Evolutionary conservation across 2,888 invertebrate genomes (phyloP).

Genomic region (Chrysina gloriosa): DNA sequence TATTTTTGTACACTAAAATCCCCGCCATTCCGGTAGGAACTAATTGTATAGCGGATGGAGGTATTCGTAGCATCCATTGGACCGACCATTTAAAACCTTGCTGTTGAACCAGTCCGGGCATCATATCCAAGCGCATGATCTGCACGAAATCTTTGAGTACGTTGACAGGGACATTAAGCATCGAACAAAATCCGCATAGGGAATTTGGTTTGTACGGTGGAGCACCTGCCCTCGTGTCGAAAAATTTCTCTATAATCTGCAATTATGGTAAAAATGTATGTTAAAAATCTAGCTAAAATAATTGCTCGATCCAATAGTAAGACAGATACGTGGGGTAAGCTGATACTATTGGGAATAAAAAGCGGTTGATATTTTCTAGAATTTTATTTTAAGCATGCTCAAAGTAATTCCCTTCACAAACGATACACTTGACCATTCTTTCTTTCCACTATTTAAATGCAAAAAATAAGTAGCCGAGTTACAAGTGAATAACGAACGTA

Average conservation of each 20-base stretch:
- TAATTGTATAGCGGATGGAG: conserved; percentile 87
- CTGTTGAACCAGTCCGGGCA: conserved; percentile 71
- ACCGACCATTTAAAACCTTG: conserved; percentile 86
- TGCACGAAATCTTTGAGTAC: conserved; percentile 94
- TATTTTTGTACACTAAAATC: conserved; percentile 85
- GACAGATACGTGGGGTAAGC: no score
- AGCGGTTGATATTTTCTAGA: no score
- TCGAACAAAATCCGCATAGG: conserved; percentile 85
- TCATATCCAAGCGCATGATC: conserved; percentile 78
- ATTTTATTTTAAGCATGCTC: no score
- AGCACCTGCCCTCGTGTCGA: conserved; percentile 87
- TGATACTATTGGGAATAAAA: no score
- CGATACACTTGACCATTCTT: no score
- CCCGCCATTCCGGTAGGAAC: conserved; percentile 92
- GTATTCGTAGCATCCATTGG: conserved; percentile 92
- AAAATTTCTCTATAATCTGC: conserved; percentile 90
- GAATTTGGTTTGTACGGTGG: conserved; percentile 93
- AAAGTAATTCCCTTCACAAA: no score
- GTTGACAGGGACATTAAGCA: conserved; percentile 85
- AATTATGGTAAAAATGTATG: conserved; percentile 49
- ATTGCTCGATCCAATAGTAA: no score
- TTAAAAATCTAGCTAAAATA: no score
- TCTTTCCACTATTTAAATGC: no score
- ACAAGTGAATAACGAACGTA: neutral
- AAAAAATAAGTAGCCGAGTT: no score